phyloP scores from a whole-genome alignment of 1,140 invertebrate species.

The Macrocentrus cingulum region DNA sequence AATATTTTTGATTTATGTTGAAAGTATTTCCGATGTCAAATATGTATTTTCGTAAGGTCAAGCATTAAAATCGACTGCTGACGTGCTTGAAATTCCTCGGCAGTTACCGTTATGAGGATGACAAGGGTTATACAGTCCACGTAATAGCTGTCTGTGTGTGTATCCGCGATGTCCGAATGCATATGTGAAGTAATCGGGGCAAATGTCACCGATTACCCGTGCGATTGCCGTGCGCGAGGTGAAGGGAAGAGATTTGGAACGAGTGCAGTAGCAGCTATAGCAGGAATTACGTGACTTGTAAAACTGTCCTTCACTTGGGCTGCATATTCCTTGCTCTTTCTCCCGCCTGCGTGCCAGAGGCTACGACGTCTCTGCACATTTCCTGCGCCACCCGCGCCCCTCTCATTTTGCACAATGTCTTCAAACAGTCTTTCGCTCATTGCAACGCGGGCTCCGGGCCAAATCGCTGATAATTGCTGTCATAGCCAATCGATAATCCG shows the following conservation, averaged over 20 bases:
- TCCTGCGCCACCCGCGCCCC: too few species aligned
- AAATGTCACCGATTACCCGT: conserved; percentile 21
- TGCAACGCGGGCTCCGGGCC: conserved; percentile 10
- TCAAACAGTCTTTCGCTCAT: too few species aligned
- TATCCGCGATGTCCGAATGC: not conserved
- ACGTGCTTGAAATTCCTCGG: not conserved
- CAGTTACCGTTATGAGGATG: not conserved
- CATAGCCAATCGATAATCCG: conserved; percentile 23
- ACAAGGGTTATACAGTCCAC: not conserved
- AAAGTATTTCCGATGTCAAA: too few species aligned
- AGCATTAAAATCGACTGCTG: too few species aligned
- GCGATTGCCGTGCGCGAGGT: conserved; percentile 14
- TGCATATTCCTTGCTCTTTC: not conserved
- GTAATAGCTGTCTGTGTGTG: too few species aligned
- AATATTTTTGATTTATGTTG: too few species aligned
- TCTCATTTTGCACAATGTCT: too few species aligned
- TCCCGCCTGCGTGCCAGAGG: not conserved
- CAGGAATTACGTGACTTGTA: conserved; percentile 19
- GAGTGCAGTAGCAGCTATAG: too few species aligned
- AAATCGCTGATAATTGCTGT: conserved; percentile 28
- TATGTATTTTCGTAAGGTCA: too few species aligned
- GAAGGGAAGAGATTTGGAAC: too few species aligned
- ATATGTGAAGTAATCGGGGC: conserved; percentile 15
- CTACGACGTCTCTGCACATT: not conserved
- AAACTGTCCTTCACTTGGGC: not conserved